Base-by-base conservation (phyloP, 2,113 vertebrate species). In the Pelecanus crispus region DNA sequence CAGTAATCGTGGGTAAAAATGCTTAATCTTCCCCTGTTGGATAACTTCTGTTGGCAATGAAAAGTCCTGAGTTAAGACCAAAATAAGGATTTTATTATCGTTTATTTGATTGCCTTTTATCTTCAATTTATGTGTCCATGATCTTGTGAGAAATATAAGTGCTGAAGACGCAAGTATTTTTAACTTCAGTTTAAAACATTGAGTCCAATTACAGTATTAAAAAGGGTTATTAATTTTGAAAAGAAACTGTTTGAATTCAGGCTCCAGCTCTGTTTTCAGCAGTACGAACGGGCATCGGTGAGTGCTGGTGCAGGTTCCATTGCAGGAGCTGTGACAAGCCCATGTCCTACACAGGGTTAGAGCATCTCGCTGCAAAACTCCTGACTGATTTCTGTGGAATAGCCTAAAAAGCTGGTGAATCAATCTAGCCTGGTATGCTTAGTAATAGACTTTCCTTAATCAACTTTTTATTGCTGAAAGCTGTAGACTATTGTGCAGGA, bases 381-480 rank as follows among this genome's bases (percentile, higher is more conserved):
- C 62, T 18, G 8, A 63, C 0, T 47, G 53, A 59, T 84, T 81
- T 90, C 19, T 67, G 47, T 17, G 25, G 32, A 87, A 63, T 17
- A 47, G 49, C 40, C 36, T 21, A 62, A 45, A 47, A 86, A 75
- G 32, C 32, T 61, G 55, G 36, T 36, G 86, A 68, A 61, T 70
- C 61, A 38, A 22, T 70, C 29, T 32, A 53, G 19, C 40, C 63
- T 28, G 21, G 18, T 24, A 40, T 77, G 28, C 34, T 90, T 21
- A 40, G 45, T 65, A 40, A 74, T 7, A 52, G 83, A 65, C 87
- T 81, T 94, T 17, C 90, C 83, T 96, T 95, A 81, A 94, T 88
- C 86, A 94, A 63, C 88, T 31, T 72, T 81, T 94, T 91, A 86
- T 73, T 94, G 93, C 90, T 90, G 94, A 95, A 89, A 86, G 72